Evolutionary conservation across 2,797 vertebrate genomes (phyloP), one percentile per base, ranked within the genome.

Genomic region (Pelobates cultripes): DNA sequence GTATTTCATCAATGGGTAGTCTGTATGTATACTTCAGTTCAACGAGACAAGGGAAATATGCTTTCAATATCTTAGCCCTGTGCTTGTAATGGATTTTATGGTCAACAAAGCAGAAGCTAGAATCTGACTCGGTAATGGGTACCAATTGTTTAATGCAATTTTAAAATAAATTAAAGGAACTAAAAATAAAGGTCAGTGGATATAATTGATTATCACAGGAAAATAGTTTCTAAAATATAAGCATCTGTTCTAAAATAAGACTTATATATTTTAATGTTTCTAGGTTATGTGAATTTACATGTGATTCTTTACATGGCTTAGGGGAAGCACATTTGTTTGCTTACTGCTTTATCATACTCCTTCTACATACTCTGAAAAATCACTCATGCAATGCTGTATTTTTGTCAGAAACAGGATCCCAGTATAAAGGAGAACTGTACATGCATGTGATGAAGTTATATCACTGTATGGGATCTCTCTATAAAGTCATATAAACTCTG

Each of bases 91-190:
- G 61, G 61, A 28, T 64, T 64, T 64, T 64, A 64, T 64, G 61
- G 61, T 40, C 61, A 40, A 63, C 60, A 60, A 41, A 12, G 41
- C 14, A 43, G n/a, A 74, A 60, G 55, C 55, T 43, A 67, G 55
- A 73, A 73, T 41, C 66, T 61, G 43, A 43, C 67, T 14, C 64
- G 43, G 17, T 61, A 44, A 28, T 69, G 51, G n/a, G 14, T 17
- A 60, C 51, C 15, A 60, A 70, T 61, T 69, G 47, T 74, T 74
- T 55, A 17, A 42, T 69, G 64, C 45, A 61, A 75, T 80, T 75
- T 43, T 57, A 41, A 60, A 41, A 41, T 55, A 75, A 60, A 61
- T 60, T 45, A 64, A 28, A 64, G 61, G 61, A 64, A 5, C n/a
- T 28, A 64, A 64, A 64, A 64, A 28, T 64, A 64, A 28, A 64